Conservation (phyloP, 2,888 invertebrate species). For the Andrena marginata region DNA sequence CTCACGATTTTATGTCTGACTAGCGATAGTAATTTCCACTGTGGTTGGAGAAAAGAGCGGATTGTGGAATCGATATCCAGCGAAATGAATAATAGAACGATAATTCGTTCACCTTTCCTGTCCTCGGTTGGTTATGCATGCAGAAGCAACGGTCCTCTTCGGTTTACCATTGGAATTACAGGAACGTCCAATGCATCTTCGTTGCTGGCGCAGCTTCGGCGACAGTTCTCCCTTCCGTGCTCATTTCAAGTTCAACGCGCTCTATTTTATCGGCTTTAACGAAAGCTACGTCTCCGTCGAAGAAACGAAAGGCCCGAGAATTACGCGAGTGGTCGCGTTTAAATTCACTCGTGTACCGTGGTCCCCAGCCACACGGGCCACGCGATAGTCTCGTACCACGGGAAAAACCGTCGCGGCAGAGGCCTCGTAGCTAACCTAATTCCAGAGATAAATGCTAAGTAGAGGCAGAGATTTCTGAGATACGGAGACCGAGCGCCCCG, state of each 20-base stretch:
- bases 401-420: constrained; percentile 67
- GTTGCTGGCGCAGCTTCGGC: not conserved
- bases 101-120: not conserved
- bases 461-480: constrained; percentile 76
- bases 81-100: not conserved
- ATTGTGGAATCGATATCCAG: not conserved
- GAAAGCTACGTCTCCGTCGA: constrained; percentile 8
- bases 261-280: constrained; percentile 6
- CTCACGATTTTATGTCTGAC: not conserved
- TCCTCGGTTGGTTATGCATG: too few relatives aligned
- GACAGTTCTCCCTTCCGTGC: not conserved
- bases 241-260: not conserved
- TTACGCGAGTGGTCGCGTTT: constrained; percentile 48
- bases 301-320: constrained; percentile 33
- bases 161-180: not conserved
- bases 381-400: constrained; percentile 64
- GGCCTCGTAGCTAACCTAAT: constrained; percentile 80
- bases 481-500: constrained; percentile 60
- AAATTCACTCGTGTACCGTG: constrained; percentile 45
- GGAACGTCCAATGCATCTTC: not conserved
- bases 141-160: too few relatives aligned
- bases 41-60: not conserved
- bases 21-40: not conserved
- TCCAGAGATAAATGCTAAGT: constrained; percentile 81
- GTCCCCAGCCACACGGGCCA: constrained; percentile 20